Evolutionary conservation across 2,888 invertebrate species (phyloP).

Genomic region (Epinotia bilunana): DNA sequence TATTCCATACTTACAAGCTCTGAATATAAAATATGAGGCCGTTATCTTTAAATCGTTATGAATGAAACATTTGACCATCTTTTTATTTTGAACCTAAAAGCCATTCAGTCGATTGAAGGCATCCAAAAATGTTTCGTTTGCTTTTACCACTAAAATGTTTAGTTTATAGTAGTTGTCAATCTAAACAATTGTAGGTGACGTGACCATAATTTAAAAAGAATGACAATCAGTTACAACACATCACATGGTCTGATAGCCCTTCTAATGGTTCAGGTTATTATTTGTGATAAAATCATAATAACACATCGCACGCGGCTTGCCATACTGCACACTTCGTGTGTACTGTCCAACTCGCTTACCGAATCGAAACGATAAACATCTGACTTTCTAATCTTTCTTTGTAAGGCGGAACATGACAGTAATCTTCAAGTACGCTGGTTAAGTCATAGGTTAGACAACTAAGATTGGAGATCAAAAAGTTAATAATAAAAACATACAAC

Average conservation of each 20-base stretch:
- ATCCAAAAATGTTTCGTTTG: neutral
- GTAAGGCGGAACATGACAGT: slow-evolving; percentile 64
- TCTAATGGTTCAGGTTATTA: slow-evolving; percentile 62
- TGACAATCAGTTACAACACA: slow-evolving; percentile 45
- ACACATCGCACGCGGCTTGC: slow-evolving; percentile 46
- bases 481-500: neutral
- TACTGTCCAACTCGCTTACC: slow-evolving; percentile 36
- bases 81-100: neutral
- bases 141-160: neutral
- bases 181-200: neutral
- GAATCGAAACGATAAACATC: slow-evolving; percentile 56
- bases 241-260: slow-evolving; percentile 65
- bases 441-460: slow-evolving; percentile 55
- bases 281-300: slow-evolving; percentile 67
- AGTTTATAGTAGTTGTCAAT: neutral
- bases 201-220: slow-evolving; percentile 4
- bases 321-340: slow-evolving; percentile 40
- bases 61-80: slow-evolving; percentile 2
- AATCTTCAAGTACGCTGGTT: slow-evolving; percentile 53
- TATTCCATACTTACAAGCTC: slow-evolving; percentile 42
- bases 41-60: slow-evolving; percentile 27
- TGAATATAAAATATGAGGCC: slow-evolving; percentile 27
- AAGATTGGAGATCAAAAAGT: slow-evolving; percentile 28
- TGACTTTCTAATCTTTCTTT: slow-evolving; percentile 76
- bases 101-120: neutral